Base-by-base conservation (phyloP, 2,888 invertebrate genomes). In the Ophion obscuratus region DNA sequence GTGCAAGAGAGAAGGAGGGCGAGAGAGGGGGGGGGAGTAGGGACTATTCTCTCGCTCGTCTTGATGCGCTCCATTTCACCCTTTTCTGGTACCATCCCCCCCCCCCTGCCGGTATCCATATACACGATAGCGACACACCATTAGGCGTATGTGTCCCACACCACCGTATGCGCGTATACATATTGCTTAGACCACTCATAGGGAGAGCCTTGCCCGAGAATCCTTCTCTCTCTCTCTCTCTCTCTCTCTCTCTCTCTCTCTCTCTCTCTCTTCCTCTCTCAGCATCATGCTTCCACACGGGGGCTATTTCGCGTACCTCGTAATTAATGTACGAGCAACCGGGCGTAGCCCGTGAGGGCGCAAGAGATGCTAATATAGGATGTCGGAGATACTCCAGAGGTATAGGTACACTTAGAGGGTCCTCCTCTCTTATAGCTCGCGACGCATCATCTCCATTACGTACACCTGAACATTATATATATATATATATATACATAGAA, bases 311-410 rank as follows among this genome's bases (percentile, higher is more conserved):
- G 79, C 85, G 83, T 85, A 79, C 71, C 83, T 83, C 79, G 85
- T 85, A 85, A 85, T 85, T 85, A 85, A 85, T 85, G 83, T 83
- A 85, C 83, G 85, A 83, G 79, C 76, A 79, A 76, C 83, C 82
- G 71, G 80, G 79, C 81, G 83, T 80, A 76, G 71, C 66, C 85
- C 85, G 83, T 79, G 82, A 85, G 85, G 85, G 85, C 75, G 79
- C 80, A 75, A 61, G 82, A 82, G 83, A 85, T 83, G 85, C 83
- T 85, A 83, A 85, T 85, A 83, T 80, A 85, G 85, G 61, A 85
- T 71, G 75, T 85, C 78, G 83, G 79, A 79, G 81, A 75, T 71
- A 53, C 71, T 57, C 73, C 68, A 62, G 57, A 31, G n/a, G 40
- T 40, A 31, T 36, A 27, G 27, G 27, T 31, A 24, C 53, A 59